Base-by-base conservation (phyloP, 2,113 vertebrate species). In the Caretta caretta region DNA sequence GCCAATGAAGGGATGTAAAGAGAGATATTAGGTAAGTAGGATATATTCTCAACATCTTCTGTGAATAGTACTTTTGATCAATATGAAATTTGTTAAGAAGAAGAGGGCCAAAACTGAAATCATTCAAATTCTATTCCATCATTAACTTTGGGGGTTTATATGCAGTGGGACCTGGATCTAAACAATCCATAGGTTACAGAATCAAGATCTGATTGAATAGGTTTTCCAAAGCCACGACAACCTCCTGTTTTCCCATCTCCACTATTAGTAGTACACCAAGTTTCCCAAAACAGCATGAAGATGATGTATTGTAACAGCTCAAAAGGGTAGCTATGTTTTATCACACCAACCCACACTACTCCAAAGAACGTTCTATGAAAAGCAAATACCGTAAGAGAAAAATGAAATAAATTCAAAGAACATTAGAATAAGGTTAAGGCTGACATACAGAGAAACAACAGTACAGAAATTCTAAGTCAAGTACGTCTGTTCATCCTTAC, bases 401-500 rank as follows among this genome's bases (percentile, higher is more conserved):
- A 38, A 56, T 3, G 2, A 17, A 3, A 8, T 4, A 1, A 35
- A 54, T n/a, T 2, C 80, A 25, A n/a, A 79, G 51, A 82, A 3
- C 14, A 35, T 46, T 50, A 42, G 12, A 24, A 8, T 3, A 25
- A 48, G 38, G 5, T 69, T 46, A 59, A 78, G 46, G 42, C 22
- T 10, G n/a, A 76, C 84, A 49, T 76, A 27, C 3, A 4, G 1
- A 35, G 22, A 54, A 35, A 29, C 38, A 42, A 48, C 29, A 53
- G 38, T 20, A 13, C 0, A 1, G 75, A 22, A 89, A 51, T 0
- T 11, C 38, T 20, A 56, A 69, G 69, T 9, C 24, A 25, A 27
- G 10, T 6, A 12, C 80, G 54, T 48, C 85, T 13, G 51, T 13
- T 83, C 81, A 48, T 20, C 19, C 80, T 54, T 48, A 48, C 4